A percentile compares a stretch with the other conserved stretches of the same genome.
phyloP scores from a whole-genome alignment of 2,113 vertebrate genomes.

The Callorhinus ursinus region DNA sequence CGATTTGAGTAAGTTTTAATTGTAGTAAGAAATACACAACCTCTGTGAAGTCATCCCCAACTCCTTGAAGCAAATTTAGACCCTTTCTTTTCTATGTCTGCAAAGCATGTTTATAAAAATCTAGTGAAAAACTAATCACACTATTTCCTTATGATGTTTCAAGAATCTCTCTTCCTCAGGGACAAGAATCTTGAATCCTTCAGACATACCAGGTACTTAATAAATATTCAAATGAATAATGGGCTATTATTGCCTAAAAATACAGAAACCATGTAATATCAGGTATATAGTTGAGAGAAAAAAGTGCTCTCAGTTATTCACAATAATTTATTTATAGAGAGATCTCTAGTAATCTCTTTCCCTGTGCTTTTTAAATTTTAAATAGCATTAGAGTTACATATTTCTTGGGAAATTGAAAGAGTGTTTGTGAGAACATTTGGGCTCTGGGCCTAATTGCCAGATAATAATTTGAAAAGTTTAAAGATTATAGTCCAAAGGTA shows the following conservation, averaged over 20 bases:
- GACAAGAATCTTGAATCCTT: neutral
- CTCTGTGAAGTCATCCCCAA: neutral
- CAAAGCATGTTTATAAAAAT: neutral
- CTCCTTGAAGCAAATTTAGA: neutral
- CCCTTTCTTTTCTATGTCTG: neutral
- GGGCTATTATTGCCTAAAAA: neutral
- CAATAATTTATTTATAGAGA: neutral
- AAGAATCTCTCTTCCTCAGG: neutral
- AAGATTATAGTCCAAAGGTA: neutral
- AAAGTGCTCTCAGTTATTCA: neutral
- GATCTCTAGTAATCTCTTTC: neutral
- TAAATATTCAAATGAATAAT: neutral
- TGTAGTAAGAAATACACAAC: neutral
- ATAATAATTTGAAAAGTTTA: neutral
- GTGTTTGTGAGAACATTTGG: neutral
- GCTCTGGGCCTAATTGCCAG: neutral
- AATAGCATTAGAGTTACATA: neutral
- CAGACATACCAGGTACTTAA: neutral
- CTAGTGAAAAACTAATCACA: neutral
- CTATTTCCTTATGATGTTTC: neutral
- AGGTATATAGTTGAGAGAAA: neutral
- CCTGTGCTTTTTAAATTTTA: conserved; percentile 16
- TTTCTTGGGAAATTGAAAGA: neutral
- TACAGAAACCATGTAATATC: neutral
- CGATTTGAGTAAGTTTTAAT: neutral